phyloP scores from a whole-genome alignment of 2,888 invertebrate species.

The Acronicta aceris region DNA sequence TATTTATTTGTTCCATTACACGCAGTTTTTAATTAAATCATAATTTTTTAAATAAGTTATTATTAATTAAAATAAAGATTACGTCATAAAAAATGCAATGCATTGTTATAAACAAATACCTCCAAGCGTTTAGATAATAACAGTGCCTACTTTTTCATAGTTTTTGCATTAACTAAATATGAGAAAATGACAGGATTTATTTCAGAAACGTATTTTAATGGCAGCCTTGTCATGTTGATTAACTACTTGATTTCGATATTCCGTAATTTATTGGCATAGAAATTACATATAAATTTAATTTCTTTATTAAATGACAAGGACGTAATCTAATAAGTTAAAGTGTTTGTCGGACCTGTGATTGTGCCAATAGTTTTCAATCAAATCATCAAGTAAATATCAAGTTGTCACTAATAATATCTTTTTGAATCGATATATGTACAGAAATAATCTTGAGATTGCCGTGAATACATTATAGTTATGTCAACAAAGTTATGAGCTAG shows the following conservation, averaged over 20 bases:
- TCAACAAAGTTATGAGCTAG: constrained; percentile 83
- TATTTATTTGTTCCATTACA: constrained; percentile 21
- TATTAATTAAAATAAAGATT: no score
- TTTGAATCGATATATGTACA: constrained; percentile 81
- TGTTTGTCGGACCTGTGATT: constrained; percentile 23
- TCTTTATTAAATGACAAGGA: constrained; percentile 30
- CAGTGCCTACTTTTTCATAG: no score
- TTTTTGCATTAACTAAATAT: no score
- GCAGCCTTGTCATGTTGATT: constrained; percentile 83
- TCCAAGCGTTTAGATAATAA: no score
- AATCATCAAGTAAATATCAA: constrained; percentile 52
- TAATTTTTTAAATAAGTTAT: no score
- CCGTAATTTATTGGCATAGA: constrained; percentile 64
- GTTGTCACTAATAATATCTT: constrained; percentile 67
- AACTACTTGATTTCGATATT: constrained; percentile 72
- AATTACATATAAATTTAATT: constrained; percentile 49
- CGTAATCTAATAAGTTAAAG: constrained; percentile 32
- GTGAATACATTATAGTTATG: constrained; percentile 78
- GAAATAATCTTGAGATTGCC: constrained; percentile 75
- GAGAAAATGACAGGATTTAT: constrained; percentile 10
- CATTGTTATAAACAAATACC: no score
- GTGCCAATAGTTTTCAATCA: constrained; percentile 24
- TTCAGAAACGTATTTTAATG: constrained; percentile 73
- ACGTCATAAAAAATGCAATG: no score
- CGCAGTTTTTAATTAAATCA: constrained; percentile 1